Percentiles rank a stretch among this genome's conserved stretches.
phyloP scores from a whole-genome alignment of 2,888 invertebrate species.

The Tineola bisselliella region DNA sequence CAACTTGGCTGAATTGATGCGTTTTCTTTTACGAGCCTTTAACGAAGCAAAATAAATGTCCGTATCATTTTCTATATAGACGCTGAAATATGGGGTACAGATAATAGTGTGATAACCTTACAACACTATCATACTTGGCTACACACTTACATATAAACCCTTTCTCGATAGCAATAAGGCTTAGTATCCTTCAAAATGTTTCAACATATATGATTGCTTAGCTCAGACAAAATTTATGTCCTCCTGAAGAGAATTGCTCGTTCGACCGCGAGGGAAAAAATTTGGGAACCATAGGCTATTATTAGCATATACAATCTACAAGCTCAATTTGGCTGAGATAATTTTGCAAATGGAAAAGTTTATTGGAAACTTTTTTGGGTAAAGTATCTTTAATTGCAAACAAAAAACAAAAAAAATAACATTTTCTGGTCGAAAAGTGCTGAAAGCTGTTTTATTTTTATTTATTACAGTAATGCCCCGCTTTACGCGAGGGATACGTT shows the following conservation, averaged over 20 bases:
- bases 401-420: no score
- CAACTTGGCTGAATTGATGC: no score
- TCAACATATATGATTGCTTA: background rate
- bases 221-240: conserved; percentile 3
- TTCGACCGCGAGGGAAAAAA: background rate
- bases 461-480: no score
- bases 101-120: background rate
- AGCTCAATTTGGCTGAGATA: background rate
- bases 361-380: no score
- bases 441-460: no score
- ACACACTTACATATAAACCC: background rate
- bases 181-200: background rate
- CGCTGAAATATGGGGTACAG: background rate
- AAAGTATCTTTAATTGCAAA: no score
- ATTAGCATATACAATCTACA: background rate
- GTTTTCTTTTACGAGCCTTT: no score
- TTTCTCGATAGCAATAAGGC: background rate
- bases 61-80: background rate
- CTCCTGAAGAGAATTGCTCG: background rate
- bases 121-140: background rate
- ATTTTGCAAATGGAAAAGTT: background rate
- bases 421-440: no score
- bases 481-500: no score
- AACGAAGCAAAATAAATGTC: no score
- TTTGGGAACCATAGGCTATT: background rate